Evolutionary conservation across 2,797 vertebrate genomes (phyloP), one percentile per base, ranked within the genome.

Genomic region (Sternarchorhynchus goeldii): DNA sequence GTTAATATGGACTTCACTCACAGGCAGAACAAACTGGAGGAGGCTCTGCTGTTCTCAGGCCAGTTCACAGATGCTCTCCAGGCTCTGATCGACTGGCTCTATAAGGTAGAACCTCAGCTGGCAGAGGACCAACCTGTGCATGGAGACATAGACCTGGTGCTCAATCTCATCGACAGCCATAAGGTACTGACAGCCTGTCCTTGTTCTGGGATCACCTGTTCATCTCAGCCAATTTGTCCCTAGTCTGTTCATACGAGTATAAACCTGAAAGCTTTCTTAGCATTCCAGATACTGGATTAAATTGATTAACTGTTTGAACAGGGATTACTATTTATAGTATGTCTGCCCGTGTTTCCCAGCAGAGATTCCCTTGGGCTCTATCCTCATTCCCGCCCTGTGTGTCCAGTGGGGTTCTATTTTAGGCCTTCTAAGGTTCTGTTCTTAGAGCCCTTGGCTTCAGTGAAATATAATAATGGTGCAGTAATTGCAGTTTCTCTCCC

Each of bases 11-110:
- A 21, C 20, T 53, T 83, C n/a, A 65, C 66, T 57, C 74, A 5
- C 86, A 99, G 98, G 84, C 98, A 99, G 93, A 99, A 99, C 91
- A 99, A 99, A 86, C 85, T 99, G 79, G 98, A 99, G 85, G 98
- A 99, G 90, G 98, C 98, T 16, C 89, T 99, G 70, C 70, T 99
- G 69, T 99, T 99, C 91, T 99, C 98, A 0, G 98, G 98, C 55
- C 98, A 99, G 85, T 99, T 99, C 90, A 98, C 95, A 64, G 98
- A 99, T 6, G 98, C 98, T 78, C 92, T 99, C 60, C 98, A 99
- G 90, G 96, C 97, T 84, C 96, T 99, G 70, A 98, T 99, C 81
- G 98, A 99, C 82, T 99, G 98, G 98, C 91, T 99, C 4, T 99
- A 99, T 84, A 95, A 94, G 91, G 95, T 99, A 77, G 97, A 99